Evolutionary conservation across 2,113 vertebrate species (phyloP).

Genomic region (Gasterosteus nipponicus): DNA sequence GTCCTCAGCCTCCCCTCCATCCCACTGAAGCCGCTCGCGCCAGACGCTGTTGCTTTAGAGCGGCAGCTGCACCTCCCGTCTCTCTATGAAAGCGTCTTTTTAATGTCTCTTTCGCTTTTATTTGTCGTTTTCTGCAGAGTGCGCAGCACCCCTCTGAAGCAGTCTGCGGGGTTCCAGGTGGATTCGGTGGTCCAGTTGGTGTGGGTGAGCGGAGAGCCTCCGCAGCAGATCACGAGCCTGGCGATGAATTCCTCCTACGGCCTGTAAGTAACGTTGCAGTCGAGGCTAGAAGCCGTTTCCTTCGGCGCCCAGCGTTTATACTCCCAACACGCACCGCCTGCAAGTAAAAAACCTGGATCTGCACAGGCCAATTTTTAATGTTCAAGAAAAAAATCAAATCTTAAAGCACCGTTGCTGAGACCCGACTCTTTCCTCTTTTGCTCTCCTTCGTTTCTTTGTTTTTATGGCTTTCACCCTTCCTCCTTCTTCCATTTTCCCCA

Average conservation of each 20-base stretch:
- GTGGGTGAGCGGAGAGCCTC: constrained; percentile 97
- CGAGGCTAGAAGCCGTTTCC: neutral
- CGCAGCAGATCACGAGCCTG: constrained; percentile 96
- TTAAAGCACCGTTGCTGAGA: neutral
- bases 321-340: too few species aligned
- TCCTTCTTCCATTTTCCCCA: neutral
- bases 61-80: constrained; percentile 49
- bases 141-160: constrained; percentile 93
- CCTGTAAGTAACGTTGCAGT: constrained; percentile 84
- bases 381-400: constrained; percentile 11
- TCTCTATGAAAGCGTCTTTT: constrained; percentile 15
- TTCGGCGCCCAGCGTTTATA: neutral
- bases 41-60: constrained; percentile 46
- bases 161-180: constrained; percentile 95
- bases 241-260: constrained; percentile 94
- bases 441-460: constrained; percentile 17
- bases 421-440: neutral
- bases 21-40: constrained; percentile 46
- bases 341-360: too few species aligned
- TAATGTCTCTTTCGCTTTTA: neutral
- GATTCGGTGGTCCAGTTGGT: constrained; percentile 96
- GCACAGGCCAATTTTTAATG: neutral
- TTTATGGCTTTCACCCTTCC: neutral
- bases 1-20: constrained; percentile 47
- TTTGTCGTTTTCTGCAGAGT: constrained; percentile 82